phyloP scores from a whole-genome alignment of 2,113 vertebrate genomes.

The Jacana jacana region DNA sequence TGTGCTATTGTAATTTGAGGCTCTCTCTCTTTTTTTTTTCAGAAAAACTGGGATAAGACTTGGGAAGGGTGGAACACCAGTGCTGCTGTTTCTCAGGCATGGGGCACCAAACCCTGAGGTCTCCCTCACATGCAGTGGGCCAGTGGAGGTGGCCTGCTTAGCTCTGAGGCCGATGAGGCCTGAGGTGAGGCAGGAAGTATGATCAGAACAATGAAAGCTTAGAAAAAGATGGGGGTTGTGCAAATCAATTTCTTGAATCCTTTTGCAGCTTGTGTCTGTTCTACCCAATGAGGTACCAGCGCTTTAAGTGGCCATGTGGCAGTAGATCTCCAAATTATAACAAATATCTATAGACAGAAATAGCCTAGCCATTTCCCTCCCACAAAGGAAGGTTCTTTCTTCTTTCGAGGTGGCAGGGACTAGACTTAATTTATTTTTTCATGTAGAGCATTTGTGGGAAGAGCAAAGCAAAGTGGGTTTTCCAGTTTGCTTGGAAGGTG shows the following conservation, averaged over 20 bases:
- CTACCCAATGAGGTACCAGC: not conserved
- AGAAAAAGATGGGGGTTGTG: not conserved
- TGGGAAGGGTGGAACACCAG: not conserved
- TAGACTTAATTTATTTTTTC: constrained; percentile 40
- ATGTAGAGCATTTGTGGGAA: constrained; percentile 5
- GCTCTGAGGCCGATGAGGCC: not conserved
- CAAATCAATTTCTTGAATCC: not conserved
- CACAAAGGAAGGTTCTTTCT: not conserved
- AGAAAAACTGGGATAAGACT: not conserved
- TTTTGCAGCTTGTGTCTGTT: not conserved
- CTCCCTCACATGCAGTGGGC: not conserved
- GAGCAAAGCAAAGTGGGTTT: constrained; percentile 37
- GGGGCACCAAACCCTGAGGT: not conserved
- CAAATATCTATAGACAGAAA: not conserved
- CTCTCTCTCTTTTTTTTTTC: not conserved
- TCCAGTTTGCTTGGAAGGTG: constrained; percentile 51
- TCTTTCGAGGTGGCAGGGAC: not conserved
- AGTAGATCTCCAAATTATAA: not conserved
- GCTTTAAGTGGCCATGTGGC: not conserved
- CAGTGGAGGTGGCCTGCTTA: not conserved
- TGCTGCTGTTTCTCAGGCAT: not conserved
- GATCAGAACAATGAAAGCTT: not conserved
- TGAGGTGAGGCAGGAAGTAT: not conserved
- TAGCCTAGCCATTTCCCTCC: not conserved
- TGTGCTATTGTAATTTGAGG: not conserved